Evolutionary conservation across 2,113 vertebrate genomes (phyloP), one percentile per base, ranked within the genome.

Genomic region (Telmatochromis brachygnathus): DNA sequence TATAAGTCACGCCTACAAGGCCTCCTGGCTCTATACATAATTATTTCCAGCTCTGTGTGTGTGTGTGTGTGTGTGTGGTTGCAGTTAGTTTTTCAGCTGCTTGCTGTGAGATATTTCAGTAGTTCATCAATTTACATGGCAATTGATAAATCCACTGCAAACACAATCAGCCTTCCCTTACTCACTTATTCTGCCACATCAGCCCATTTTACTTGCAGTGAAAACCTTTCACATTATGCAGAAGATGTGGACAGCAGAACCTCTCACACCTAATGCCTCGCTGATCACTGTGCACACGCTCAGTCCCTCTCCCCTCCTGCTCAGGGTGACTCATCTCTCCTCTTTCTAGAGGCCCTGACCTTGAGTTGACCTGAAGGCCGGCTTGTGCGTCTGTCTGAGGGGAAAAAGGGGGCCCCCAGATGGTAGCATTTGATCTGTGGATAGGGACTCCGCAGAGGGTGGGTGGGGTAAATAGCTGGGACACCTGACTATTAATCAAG

Each of bases 401-500:
- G 85, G 37, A 7, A n/a, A 68, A 75, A 88, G 60, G 62, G 51
- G 47, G 39, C 86, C 92, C 89, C 91, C 90, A 89, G 90, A 93
- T 93, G 90, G 91, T 42, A 49, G 47, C 12, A 86, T 86, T 65
- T 93, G 90, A 95, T 88, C 68, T 49, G 94, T 15, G 84, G 87
- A 89, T 79, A 73, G 92, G 77, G 80, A 86, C 35, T 55, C 35
- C 6, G 60, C 33, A 10, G 79, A 39, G 90, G 75, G 70, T 55
- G 83, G 75, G 87, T 39, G 93, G 93, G 93, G 91, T 91, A 94
- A 95, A 91, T 84, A 88, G 86, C 62, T 85, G 47, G 60, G 90
- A 88, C 92, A 94, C 94, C 92, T 91, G 93, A 93, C 93, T 88
- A 96, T 95, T 95, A 94, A 94, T 96, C 94, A 95, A 84, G 86